Evolutionary conservation across 1,140 invertebrate genomes (phyloP), one percentile per base, ranked within the genome.

Genomic region (Wasmannia auropunctata): DNA sequence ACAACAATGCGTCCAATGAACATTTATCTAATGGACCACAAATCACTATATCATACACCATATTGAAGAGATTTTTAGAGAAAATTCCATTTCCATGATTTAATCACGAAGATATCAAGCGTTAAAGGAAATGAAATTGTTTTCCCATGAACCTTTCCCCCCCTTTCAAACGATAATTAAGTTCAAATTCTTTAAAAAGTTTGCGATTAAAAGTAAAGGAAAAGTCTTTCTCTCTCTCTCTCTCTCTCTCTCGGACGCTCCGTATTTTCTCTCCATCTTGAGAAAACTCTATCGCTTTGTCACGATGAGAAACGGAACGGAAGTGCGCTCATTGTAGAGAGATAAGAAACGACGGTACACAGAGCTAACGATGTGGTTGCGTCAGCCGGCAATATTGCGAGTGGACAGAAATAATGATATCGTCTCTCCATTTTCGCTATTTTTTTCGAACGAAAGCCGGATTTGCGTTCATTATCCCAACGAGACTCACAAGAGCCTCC

Each of bases 401-500:
- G 69, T 56, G 63, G 34, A 40, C 16, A 34, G 46, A 69, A 80
- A 80, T 69, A 80, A 80, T 69, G 62, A 69, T 40, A 69, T 69
- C 19, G 19, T 79, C 16, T 69, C 22, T 54, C 11, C 1, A 10
- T 40, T 80, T 80, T 22, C 2, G n/a, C 22, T 40, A 54, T 54
- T 80, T 80, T n/a, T 80, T 80, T 69, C 6, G 19, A 69, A 54
- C 31, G 46, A 2, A 25, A 67, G n/a, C n/a, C 10, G 8, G n/a
- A n/a, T 54, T 34, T 1, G 72, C 37, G 11, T 77, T 77, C 22
- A 40, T 80, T 69, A 80, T 69, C 49, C 10, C n/a, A 54, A n/a
- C n/a, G 1, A 19, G 31, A 16, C 31, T 49, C 8, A 22, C 43
- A 46, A 46, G 4, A 19, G 1, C 31, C 14, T 4, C n/a, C 31